These are phyloP conservation scores for Lobophora halterata DNA, from an alignment of 2,888 invertebrate genomes.

Conservation along the genomic window DNA sequence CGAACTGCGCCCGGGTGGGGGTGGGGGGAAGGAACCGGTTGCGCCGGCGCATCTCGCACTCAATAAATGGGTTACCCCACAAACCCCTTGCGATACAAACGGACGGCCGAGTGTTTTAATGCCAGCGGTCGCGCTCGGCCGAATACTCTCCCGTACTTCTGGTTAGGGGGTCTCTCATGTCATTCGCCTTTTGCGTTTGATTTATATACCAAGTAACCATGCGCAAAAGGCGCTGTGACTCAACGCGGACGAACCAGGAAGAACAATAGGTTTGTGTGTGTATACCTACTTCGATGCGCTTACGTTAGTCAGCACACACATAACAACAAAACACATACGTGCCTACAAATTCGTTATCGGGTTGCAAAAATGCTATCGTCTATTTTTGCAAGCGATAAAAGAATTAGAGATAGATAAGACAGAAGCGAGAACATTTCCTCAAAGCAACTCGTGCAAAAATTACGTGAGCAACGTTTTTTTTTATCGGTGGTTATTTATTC, in stretches of 20 bases:
- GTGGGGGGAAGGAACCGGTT: conserved; percentile 58
- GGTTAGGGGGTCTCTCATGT: conserved; percentile 13
- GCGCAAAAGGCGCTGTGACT: conserved; percentile 4
- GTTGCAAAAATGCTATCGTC: conserved; percentile 47
- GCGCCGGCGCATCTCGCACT: conserved; percentile 51
- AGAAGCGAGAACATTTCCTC: conserved; percentile 59
- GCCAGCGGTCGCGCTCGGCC: conserved; percentile 29
- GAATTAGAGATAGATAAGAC: conserved; percentile 52
- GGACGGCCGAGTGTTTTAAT: conserved; percentile 31
- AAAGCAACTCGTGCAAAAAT: conserved; percentile 52
- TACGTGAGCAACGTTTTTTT: conserved; percentile 41
- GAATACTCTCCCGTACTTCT: conserved; percentile 26
- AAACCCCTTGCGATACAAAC: conserved; percentile 76
- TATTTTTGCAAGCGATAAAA: conserved; percentile 52
- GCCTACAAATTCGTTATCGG: conserved; percentile 49
- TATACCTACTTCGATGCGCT: conserved; percentile 25
- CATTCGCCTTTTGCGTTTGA: conserved; percentile 11
- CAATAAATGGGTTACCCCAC: conserved; percentile 78
- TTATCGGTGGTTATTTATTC: conserved; percentile 36
- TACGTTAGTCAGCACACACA: conserved; percentile 39
- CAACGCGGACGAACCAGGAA: conserved; percentile 22
- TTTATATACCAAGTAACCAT: conserved; percentile 12
- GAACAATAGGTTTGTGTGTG: conserved; percentile 24
- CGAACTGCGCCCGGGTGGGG: conserved; percentile 33
- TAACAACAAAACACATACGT: conserved; percentile 36